Conservation (phyloP, 2,888 invertebrate species). For the Aquatica leii region DNA sequence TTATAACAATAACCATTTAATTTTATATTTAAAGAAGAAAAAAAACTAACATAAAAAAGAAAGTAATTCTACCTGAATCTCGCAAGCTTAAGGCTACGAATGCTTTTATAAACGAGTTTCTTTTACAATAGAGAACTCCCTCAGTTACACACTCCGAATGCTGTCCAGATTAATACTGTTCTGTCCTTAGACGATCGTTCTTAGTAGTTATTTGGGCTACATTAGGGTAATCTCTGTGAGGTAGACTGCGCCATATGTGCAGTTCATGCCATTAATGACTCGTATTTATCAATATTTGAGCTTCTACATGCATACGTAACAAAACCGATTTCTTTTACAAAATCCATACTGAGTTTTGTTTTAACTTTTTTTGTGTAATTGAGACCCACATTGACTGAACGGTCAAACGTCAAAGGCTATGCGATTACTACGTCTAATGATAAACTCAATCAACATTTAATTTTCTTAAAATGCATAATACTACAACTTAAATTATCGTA, state of each 20-base stretch:
- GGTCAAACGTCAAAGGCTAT: no score
- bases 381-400: no score
- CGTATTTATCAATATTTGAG: conserved; percentile 33
- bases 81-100: conserved; percentile 16
- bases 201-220: conserved; percentile 25
- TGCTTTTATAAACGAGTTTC: conserved; percentile 32
- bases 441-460: no score
- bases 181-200: conserved; percentile 8
- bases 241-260: conserved; percentile 39
- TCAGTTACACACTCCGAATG: conserved; percentile 43
- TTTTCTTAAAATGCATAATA: no score
- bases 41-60: conserved; percentile 13
- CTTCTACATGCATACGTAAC: neutral
- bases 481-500: no score
- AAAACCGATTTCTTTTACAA: no score
- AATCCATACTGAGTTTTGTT: no score
- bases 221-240: conserved; percentile 34
- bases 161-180: conserved; percentile 27
- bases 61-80: conserved; percentile 29
- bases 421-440: no score
- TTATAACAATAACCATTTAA: neutral
- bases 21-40: neutral
- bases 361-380: no score
- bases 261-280: conserved; percentile 37
- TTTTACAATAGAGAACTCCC: conserved; percentile 43